A percentile compares a stretch with the other conserved stretches of the same genome.
Conservation (phyloP, 2,113 vertebrate species). For the Plotosus lineatus region DNA sequence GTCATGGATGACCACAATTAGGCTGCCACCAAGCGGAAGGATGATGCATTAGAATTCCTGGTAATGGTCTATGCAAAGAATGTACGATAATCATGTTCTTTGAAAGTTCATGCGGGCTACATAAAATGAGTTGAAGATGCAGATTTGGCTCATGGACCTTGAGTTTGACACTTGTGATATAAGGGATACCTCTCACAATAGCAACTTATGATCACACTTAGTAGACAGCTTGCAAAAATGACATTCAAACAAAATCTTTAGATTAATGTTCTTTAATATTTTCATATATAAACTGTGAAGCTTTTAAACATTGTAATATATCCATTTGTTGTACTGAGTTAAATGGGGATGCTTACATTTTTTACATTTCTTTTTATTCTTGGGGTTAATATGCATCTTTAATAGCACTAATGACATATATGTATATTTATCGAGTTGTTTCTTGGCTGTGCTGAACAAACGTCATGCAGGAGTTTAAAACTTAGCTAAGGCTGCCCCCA, state of each 20-base stretch:
- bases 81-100: too few relatives aligned
- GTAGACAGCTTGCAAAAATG: not conserved
- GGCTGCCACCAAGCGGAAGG: too few relatives aligned
- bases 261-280: not conserved
- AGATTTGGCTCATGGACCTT: too few relatives aligned
- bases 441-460: not conserved
- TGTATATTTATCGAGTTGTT: not conserved
- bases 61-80: too few relatives aligned
- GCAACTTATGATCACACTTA: not conserved
- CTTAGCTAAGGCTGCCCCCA: slow-evolving; percentile 78
- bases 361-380: not conserved
- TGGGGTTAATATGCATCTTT: not conserved
- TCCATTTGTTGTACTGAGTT: not conserved
- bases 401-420: not conserved
- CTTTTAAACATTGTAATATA: not conserved
- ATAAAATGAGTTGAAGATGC: too few relatives aligned
- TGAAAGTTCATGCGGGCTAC: too few relatives aligned
- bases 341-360: not conserved
- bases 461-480: slow-evolving; percentile 60
- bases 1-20: too few relatives aligned
- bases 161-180: too few relatives aligned
- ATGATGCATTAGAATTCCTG: too few relatives aligned
- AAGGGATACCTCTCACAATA: not conserved
- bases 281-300: not conserved
- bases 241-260: not conserved